Conservation (phyloP, 2,113 vertebrate species). For the Lophochroa leadbeateri region DNA sequence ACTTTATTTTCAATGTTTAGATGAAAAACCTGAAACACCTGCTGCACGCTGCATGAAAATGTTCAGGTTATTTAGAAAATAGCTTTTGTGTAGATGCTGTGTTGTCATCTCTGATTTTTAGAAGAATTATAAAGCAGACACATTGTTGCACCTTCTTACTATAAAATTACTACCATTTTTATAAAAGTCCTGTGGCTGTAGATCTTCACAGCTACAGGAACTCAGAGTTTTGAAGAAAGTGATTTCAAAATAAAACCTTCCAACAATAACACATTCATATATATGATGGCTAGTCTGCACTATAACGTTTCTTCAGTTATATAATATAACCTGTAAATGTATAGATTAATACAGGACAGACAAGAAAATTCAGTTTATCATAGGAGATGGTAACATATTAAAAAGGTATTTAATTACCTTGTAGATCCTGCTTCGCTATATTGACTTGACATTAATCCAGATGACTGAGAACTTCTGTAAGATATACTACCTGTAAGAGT, state of each 20-base stretch:
- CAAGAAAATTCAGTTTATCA: neutral
- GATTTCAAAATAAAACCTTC: neutral
- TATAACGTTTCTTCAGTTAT: neutral
- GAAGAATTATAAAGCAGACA: neutral
- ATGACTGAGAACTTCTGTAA: constrained; percentile 68
- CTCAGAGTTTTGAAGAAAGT: neutral
- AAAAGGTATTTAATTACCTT: constrained; percentile 73
- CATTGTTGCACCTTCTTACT: neutral
- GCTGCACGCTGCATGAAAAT: neutral
- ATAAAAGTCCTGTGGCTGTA: neutral
- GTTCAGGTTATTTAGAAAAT: neutral
- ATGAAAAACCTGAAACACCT: neutral
- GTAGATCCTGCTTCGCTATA: constrained; percentile 46
- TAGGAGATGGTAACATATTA: neutral
- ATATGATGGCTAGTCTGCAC: neutral
- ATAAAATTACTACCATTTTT: neutral
- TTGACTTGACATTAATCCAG: constrained; percentile 43
- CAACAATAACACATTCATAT: neutral
- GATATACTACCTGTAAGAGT: constrained; percentile 72
- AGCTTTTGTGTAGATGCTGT: neutral
- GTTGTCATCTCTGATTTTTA: neutral
- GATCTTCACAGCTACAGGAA: neutral
- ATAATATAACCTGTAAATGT: neutral
- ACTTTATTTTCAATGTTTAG: neutral
- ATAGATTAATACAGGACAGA: neutral